A percentile compares a stretch with the other conserved stretches of the same genome.
These are phyloP conservation scores for Thereva nobilitata DNA, from an alignment of 2,888 invertebrate species.

Conservation along the genomic window DNA sequence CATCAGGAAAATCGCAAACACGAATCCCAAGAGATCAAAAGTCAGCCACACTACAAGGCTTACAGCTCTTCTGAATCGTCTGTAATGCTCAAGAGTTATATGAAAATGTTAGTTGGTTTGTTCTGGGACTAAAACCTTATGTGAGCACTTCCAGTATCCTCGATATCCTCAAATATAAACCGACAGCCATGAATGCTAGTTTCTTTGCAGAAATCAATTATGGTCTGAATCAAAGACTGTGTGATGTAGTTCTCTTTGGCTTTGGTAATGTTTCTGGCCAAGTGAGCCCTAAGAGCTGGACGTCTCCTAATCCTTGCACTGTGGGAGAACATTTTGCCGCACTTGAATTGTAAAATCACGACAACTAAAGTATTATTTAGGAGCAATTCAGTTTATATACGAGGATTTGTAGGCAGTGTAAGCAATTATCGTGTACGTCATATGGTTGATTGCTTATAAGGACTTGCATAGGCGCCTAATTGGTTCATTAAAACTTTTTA, in stretches of 20 bases:
- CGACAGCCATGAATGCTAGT: conserved; percentile 47
- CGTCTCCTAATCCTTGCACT: conserved; percentile 4
- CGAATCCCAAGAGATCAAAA: conserved; percentile 41
- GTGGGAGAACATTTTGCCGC: background rate
- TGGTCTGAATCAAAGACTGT: conserved; percentile 32
- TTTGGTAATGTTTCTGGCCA: conserved; percentile 10
- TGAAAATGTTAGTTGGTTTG: background rate
- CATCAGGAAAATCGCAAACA: conserved; percentile 46
- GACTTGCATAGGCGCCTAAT: no score
- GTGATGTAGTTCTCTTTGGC: conserved; percentile 34
- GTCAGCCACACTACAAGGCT: conserved; percentile 43
- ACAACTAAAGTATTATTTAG: no score
- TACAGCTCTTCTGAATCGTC: conserved; percentile 30
- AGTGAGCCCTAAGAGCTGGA: conserved; percentile 5
- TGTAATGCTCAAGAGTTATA: background rate
- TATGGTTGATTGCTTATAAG: no score
- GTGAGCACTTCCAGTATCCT: conserved; percentile 38
- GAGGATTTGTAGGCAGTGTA: no score
- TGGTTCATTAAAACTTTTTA: no score
- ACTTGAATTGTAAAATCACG: no score
- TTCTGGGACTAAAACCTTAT: conserved; percentile 38
- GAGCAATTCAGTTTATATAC: no score
- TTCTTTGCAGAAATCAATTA: conserved; percentile 44
- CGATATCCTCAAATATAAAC: conserved; percentile 44
- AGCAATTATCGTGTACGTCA: no score